phyloP scores from a whole-genome alignment of 1,140 invertebrate species.

The Drosophila repletoides region DNA sequence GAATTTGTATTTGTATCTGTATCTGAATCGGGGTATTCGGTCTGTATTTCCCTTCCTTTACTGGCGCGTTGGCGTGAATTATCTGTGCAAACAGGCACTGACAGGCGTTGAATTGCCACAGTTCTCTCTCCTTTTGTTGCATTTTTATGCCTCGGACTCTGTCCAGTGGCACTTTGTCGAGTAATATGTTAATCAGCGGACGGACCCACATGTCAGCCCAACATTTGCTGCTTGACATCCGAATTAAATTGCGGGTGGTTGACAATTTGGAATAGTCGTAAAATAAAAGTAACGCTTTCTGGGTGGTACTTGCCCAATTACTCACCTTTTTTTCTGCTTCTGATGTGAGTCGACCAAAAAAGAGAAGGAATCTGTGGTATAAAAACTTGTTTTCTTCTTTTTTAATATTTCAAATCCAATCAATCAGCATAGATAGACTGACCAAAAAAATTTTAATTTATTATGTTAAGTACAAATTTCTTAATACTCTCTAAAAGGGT shows the following conservation, averaged over 20 bases:
- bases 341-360: too few relatives aligned
- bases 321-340: not conserved
- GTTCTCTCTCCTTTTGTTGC: slow-evolving; percentile 24
- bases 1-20: slow-evolving; percentile 1
- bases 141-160: slow-evolving; percentile 26
- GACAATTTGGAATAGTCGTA: slow-evolving; percentile 18
- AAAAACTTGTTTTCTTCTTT: too few relatives aligned
- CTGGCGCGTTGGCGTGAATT: slow-evolving; percentile 70
- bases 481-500: too few relatives aligned
- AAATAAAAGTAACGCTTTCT: slow-evolving; percentile 14
- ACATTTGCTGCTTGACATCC: slow-evolving; percentile 29
- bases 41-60: not conserved
- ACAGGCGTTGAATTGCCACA: slow-evolving; percentile 75
- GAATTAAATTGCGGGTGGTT: slow-evolving; percentile 51
- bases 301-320: slow-evolving; percentile 27
- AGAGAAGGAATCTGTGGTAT: too few relatives aligned
- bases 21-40: not conserved
- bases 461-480: too few relatives aligned
- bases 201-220: slow-evolving; percentile 61
- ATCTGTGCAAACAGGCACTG: slow-evolving; percentile 76
- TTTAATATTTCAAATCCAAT: too few relatives aligned
- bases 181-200: slow-evolving; percentile 75
- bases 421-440: too few relatives aligned
- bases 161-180: slow-evolving; percentile 75
- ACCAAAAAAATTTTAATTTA: too few relatives aligned